phyloP scores from a whole-genome alignment of 2,888 invertebrate genomes.

The Nipponacmea schrenckii region DNA sequence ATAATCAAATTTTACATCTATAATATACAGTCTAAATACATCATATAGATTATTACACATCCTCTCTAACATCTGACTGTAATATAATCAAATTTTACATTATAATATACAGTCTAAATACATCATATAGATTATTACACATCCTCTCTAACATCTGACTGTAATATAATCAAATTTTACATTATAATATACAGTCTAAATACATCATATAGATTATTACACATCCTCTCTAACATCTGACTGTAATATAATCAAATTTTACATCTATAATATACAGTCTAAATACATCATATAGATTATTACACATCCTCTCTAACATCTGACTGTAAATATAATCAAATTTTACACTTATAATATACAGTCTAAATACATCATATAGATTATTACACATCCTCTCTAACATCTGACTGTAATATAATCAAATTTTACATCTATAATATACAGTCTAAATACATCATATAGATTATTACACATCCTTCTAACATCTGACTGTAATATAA shows the following conservation, averaged over 20 bases:
- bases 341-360: conserved; percentile 93
- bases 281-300: conserved; percentile 88
- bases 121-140: conserved; percentile 90
- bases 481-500: conserved; percentile 73
- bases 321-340: conserved; percentile 56
- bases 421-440: conserved; percentile 81
- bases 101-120: conserved; percentile 90
- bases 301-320: conserved; percentile 87
- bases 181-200: conserved; percentile 84
- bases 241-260: conserved; percentile 70
- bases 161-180: conserved; percentile 23
- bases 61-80: conserved; percentile 78
- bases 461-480: conserved; percentile 85
- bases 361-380: conserved; percentile 90
- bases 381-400: conserved; percentile 86
- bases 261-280: conserved; percentile 95
- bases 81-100: conserved; percentile 4
- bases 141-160: conserved; percentile 81
- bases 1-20: conserved; percentile 80
- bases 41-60: conserved; percentile 92
- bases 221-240: conserved; percentile 83
- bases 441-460: conserved; percentile 92
- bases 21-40: conserved; percentile 89
- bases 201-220: conserved; percentile 89
- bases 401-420: conserved; percentile 71